Base-by-base conservation (phyloP, 2,113 vertebrate genomes). In the Mionectes macconnelli region DNA sequence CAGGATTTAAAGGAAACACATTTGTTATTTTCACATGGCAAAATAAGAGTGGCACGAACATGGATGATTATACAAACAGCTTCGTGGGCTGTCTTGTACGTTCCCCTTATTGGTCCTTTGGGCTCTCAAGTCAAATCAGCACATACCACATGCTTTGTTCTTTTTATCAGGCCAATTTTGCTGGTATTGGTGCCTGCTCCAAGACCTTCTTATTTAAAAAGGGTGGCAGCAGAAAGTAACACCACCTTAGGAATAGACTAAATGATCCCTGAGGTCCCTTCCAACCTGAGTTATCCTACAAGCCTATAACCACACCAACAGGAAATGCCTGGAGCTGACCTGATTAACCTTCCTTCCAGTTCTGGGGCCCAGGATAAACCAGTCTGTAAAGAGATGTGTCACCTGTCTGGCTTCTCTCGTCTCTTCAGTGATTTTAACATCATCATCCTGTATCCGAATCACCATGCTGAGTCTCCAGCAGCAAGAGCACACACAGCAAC, bases 391-490 rank as follows among this genome's bases (percentile, higher is more conserved):
- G 30, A 76, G 14, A 78, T 8, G 17, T 75, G 30, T 86, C 95
- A 94, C 85, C 91, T 93, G 66, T 31, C 67, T 66, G 49, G 42
- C 23, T 83, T 80, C 55, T 69, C 79, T 89, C 27, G 0, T 84
- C 76, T 69, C 74, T 82, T 74, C 91, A 59, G 42, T 4, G 27
- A 89, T 94, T 91, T 87, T 88, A 84, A 55, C 84, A 78, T 60
- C 33, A 82, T 40, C 89, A 96, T 84, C 35, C 12, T 0, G 57
- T 42, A 91, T 35, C 39, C 23, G 6, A 79, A n/a, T 35, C 93
- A 93, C 80, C 88, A 87, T 6, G 24, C 88, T 82, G 94, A 89
- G 86, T 50, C 74, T 91, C 69, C 85, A 5, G 93, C 93, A 94
- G 83, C 79, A 81, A 78, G 88, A 86, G 69, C 80, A 95, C 87